Percentiles rank a stretch among this genome's conserved stretches.
Conservation (phyloP, 2,888 invertebrate genomes). For the Metalampra italica region DNA sequence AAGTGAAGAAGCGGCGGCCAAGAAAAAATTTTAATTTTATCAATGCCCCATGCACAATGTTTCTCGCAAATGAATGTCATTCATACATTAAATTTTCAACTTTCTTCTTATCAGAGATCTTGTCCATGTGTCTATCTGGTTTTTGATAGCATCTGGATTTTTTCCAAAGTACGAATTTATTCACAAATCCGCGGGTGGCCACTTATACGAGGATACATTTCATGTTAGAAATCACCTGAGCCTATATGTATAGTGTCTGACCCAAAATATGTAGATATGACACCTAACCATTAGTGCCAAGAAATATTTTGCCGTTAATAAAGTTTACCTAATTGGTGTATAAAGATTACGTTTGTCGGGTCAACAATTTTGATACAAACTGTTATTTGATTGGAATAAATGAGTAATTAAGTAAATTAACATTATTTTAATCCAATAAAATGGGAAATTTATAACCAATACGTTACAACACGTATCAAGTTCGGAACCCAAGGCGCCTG, state of each 20-base stretch:
- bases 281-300: neutral
- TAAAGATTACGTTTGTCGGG: constrained; percentile 4
- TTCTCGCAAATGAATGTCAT: too few relatives aligned
- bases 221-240: too few relatives aligned
- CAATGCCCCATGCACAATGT: too few relatives aligned
- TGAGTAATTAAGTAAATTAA: constrained; percentile 23
- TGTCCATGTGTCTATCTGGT: too few relatives aligned
- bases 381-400: constrained; percentile 30
- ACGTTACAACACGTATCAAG: neutral
- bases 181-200: too few relatives aligned
- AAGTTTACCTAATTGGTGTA: constrained; percentile 3
- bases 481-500: constrained; percentile 22
- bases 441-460: constrained; percentile 25
- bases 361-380: constrained; percentile 24
- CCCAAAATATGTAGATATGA: neutral
- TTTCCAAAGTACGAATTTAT: too few relatives aligned
- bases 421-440: constrained; percentile 29
- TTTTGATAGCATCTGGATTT: too few relatives aligned
- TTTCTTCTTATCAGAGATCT: too few relatives aligned
- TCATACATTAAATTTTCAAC: too few relatives aligned
- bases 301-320: neutral
- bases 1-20: too few relatives aligned
- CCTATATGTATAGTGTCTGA: too few relatives aligned
- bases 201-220: neutral
- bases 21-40: too few relatives aligned